phyloP scores from a whole-genome alignment of 2,888 invertebrate genomes.

The Drosophila subquinaria region DNA sequence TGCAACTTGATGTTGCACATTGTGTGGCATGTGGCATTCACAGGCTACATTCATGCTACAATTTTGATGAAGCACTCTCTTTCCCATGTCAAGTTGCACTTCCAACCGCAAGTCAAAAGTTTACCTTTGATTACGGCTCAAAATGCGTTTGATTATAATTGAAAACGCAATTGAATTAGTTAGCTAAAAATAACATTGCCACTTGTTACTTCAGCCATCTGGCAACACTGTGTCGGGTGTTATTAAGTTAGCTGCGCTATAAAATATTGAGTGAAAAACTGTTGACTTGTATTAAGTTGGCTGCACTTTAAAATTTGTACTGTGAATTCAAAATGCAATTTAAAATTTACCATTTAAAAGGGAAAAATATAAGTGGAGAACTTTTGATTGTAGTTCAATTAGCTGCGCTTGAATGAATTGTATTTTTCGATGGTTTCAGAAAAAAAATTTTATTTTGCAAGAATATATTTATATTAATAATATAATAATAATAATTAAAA shows the following conservation, averaged over 20 bases:
- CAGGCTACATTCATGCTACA: slow-evolving; percentile 3
- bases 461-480: too few species aligned
- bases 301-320: background rate
- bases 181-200: slow-evolving; percentile 5
- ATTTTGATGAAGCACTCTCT: slow-evolving; percentile 13
- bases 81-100: background rate
- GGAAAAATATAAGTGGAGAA: background rate
- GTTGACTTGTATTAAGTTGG: slow-evolving; percentile 1
- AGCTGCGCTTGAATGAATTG: background rate
- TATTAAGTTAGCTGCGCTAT: slow-evolving; percentile 12
- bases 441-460: too few species aligned
- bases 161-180: slow-evolving; percentile 32
- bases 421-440: background rate
- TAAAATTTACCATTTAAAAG: background rate
- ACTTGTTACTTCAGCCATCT: slow-evolving; percentile 11
- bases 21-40: slow-evolving; percentile 29
- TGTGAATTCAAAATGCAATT: background rate
- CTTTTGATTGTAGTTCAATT: background rate
- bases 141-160: slow-evolving; percentile 32
- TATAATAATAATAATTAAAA: too few species aligned
- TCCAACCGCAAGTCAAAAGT: slow-evolving; percentile 7
- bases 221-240: background rate
- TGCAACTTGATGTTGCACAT: slow-evolving; percentile 47
- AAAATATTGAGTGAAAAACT: background rate
- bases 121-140: slow-evolving; percentile 18